phyloP scores from a whole-genome alignment of 1,140 invertebrate species.

The Babylonia areolata region DNA sequence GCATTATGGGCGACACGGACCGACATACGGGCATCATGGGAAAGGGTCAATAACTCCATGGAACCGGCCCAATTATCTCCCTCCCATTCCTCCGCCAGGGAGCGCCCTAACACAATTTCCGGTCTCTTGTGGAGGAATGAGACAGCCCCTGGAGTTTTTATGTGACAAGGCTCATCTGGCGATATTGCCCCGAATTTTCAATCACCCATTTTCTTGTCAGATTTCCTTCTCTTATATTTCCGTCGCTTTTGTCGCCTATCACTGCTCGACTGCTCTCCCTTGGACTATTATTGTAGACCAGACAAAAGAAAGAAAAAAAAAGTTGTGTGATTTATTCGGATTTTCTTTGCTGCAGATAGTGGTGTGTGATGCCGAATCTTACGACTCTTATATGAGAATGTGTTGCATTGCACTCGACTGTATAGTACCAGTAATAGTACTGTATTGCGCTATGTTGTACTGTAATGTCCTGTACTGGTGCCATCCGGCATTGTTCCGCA shows the following conservation, averaged over 20 bases:
- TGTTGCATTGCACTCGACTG: no score
- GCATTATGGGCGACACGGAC: conserved; percentile 25
- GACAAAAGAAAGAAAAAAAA: no score
- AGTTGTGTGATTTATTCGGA: no score
- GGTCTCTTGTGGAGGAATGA: conserved; percentile 1
- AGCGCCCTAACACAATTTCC: conserved; percentile 35
- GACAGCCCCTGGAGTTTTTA: conserved; percentile 13
- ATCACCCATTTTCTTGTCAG: conserved; percentile 40
- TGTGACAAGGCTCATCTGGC: conserved; percentile 34
- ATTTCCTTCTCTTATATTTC: conserved; percentile 19
- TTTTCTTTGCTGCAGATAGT: no score
- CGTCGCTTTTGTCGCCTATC: background rate
- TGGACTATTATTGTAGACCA: background rate
- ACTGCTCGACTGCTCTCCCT: background rate
- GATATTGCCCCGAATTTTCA: conserved; percentile 37
- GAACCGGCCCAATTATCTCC: background rate
- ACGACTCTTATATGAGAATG: no score
- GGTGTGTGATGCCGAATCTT: no score
- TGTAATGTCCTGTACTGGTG: no score
- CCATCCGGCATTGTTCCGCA: no score
- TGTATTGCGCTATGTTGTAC: no score
- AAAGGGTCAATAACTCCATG: background rate
- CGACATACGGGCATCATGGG: background rate
- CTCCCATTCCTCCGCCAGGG: background rate
- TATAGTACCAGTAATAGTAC: no score